These are phyloP conservation scores for Anoncus sp. DNA, from an alignment of 2,888 invertebrate genomes.

Conservation along the genomic window DNA sequence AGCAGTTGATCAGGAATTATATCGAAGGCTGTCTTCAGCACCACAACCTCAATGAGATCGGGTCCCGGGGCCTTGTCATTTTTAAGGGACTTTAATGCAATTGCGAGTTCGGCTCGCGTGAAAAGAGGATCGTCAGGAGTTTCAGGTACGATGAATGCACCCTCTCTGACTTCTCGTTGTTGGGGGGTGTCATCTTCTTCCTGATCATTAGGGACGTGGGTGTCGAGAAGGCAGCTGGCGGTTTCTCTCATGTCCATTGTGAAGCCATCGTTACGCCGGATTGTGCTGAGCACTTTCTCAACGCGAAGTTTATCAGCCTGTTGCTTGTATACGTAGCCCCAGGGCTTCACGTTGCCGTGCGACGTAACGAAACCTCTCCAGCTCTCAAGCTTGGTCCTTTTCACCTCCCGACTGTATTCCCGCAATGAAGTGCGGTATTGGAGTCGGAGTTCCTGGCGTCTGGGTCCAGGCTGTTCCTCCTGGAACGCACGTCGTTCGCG, in stretches of 20 bases:
- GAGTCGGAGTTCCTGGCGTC: slow-evolving; percentile 3
- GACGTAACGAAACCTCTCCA: slow-evolving; percentile 54
- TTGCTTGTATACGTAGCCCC: slow-evolving; percentile 60
- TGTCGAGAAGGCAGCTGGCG: slow-evolving; percentile 41
- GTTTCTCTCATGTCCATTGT: slow-evolving; percentile 47
- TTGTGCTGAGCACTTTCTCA: slow-evolving; percentile 41
- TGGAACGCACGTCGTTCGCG: slow-evolving; percentile 36
- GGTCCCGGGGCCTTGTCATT: slow-evolving; percentile 62
- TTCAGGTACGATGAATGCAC: slow-evolving; percentile 4
- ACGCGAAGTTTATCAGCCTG: slow-evolving; percentile 48
- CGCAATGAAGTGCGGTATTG: slow-evolving; percentile 38
- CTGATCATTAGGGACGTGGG: slow-evolving; percentile 55
- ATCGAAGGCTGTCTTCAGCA: slow-evolving; percentile 33
- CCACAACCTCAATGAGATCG: slow-evolving; percentile 24
- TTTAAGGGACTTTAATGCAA: slow-evolving; percentile 26
- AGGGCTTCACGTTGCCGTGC: slow-evolving; percentile 52
- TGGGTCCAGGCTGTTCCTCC: not conserved
- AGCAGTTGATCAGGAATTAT: slow-evolving; percentile 39
- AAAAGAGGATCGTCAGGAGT: slow-evolving; percentile 37
- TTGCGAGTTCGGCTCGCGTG: slow-evolving; percentile 28
- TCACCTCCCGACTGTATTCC: slow-evolving; percentile 38
- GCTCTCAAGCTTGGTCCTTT: slow-evolving; percentile 25
- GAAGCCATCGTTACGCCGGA: slow-evolving; percentile 23
- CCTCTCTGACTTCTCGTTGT: slow-evolving; percentile 35
- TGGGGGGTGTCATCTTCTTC: slow-evolving; percentile 9